Conservation (phyloP, 2,113 vertebrate genomes). For the Panthera uncia region DNA sequence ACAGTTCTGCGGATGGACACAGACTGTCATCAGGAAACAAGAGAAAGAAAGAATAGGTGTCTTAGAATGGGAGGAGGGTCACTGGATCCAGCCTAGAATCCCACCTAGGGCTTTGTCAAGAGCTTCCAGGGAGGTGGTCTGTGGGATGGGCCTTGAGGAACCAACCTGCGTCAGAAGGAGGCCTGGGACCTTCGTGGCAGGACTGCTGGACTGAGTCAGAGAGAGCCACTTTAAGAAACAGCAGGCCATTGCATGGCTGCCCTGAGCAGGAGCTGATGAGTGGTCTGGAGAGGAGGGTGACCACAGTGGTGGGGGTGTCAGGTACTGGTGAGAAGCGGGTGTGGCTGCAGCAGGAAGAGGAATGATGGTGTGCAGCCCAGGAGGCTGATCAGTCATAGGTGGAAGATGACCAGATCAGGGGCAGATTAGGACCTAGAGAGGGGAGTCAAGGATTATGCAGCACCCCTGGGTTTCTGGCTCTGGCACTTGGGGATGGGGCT, state of each 20-base stretch:
- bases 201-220: not conserved
- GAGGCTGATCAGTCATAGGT: not conserved
- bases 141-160: not conserved
- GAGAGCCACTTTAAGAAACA: not conserved
- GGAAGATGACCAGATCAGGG: accelerated
- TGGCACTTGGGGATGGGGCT: not conserved
- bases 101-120: not conserved
- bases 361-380: not conserved
- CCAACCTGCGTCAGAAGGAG: not conserved
- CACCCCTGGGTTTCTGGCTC: not conserved
- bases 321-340: not conserved
- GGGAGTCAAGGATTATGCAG: not conserved
- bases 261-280: not conserved
- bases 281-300: accelerated
- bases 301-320: not conserved
- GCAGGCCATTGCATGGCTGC: accelerated
- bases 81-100: not conserved
- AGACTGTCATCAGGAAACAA: not conserved
- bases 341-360: not conserved
- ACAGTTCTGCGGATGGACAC: not conserved
- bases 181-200: accelerated
- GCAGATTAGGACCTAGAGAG: not conserved
- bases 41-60: not conserved
- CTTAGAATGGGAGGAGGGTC: not conserved
- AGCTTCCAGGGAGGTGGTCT: not conserved